Percentiles rank a stretch among this genome's conserved stretches.
phyloP scores from a whole-genome alignment of 2,797 vertebrate genomes.

The Alcedo quadribrachys region DNA sequence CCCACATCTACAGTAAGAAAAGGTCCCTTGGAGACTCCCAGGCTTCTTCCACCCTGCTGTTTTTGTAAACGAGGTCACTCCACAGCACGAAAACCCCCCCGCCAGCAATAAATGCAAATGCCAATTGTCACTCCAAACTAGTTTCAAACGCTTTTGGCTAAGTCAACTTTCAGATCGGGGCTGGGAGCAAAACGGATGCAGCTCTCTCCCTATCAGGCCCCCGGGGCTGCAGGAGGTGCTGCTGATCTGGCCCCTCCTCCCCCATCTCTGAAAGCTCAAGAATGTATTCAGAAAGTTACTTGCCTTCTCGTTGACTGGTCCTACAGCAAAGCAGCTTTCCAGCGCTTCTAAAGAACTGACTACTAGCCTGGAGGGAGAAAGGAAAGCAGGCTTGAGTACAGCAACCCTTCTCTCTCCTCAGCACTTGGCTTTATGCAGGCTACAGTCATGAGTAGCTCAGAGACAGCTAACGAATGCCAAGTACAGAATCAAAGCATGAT shows the following conservation, averaged over 20 bases:
- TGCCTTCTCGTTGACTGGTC: conserved; percentile 94
- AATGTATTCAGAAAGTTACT: conserved; percentile 76
- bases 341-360: conserved; percentile 97
- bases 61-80: conserved; percentile 62
- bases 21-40: conserved; percentile 18
- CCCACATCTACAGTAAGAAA: neutral
- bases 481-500: conserved; percentile 78
- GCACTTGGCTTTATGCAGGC: conserved; percentile 64
- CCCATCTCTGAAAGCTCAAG: conserved; percentile 64
- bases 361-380: conserved; percentile 88
- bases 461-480: conserved; percentile 77
- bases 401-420: conserved; percentile 59
- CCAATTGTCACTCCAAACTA: conserved; percentile 44
- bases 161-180: conserved; percentile 51
- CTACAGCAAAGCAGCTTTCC: conserved; percentile 97
- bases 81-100: conserved; percentile 1
- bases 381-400: conserved; percentile 76
- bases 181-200: conserved; percentile 28
- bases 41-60: conserved; percentile 36
- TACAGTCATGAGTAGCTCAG: conserved; percentile 70
- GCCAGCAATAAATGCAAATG: conserved; percentile 29
- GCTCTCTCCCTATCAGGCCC: conserved; percentile 58
- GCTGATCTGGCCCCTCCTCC: conserved; percentile 26
- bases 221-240: conserved; percentile 56
- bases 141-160: conserved; percentile 52